These are phyloP conservation scores for Tokudaia tokunoshimensis DNA, from an alignment of 2,797 vertebrate species.

Conservation along the genomic window DNA sequence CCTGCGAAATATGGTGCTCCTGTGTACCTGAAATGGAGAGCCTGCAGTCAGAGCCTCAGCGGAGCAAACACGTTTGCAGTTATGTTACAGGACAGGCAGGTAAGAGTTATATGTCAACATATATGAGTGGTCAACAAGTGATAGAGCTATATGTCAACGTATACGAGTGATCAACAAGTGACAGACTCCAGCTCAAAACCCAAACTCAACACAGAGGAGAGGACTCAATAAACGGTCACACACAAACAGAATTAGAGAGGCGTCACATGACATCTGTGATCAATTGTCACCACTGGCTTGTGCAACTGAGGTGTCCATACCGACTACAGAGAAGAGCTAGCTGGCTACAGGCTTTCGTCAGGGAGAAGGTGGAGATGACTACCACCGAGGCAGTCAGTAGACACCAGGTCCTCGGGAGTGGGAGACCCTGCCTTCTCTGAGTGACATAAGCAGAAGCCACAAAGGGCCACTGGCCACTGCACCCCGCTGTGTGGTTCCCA, in stretches of 20 bases:
- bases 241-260: not conserved
- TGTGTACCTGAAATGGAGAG: constrained; percentile 92
- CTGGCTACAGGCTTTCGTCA: no score
- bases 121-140: not conserved
- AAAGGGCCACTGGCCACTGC: not conserved
- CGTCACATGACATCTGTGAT: not conserved
- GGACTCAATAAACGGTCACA: not conserved
- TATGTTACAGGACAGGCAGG: not conserved
- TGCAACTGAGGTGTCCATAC: not conserved
- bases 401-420: not conserved
- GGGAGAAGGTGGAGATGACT: not conserved
- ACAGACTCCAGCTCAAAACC: no score
- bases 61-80: not conserved
- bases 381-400: not conserved
- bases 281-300: not conserved
- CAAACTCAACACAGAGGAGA: not conserved
- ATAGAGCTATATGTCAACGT: not conserved
- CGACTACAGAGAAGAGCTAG: not conserved
- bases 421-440: not conserved
- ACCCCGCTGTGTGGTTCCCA: not conserved
- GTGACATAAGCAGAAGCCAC: not conserved
- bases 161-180: not conserved
- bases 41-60: constrained; percentile 57
- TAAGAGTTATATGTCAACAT: not conserved
- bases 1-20: constrained; percentile 99